Evolutionary conservation across 1,140 invertebrate species (phyloP).

Genomic region (Mesaphorura yosii): DNA sequence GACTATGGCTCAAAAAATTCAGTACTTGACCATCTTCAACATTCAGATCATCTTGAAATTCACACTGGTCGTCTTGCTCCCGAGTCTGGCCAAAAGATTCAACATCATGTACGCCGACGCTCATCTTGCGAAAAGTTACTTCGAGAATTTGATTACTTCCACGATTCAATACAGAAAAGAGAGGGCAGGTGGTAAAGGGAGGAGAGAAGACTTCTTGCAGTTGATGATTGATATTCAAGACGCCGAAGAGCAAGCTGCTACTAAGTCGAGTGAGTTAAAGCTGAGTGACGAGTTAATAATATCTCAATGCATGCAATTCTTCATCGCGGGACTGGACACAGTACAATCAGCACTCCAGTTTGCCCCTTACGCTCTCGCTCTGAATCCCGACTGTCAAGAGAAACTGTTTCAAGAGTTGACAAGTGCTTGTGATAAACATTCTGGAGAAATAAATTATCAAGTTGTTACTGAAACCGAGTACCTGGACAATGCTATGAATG

Average conservation of each 20-base stretch:
- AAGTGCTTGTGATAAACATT: too few species aligned
- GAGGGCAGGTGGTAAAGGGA: too few species aligned
- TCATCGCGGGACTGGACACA: constrained; percentile 41
- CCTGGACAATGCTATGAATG: too few species aligned
- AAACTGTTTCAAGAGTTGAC: constrained; percentile 22
- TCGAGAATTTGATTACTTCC: too few species aligned
- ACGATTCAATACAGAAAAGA: neutral
- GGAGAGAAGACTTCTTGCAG: constrained; percentile 1
- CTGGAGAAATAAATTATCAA: too few species aligned
- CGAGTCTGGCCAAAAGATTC: neutral
- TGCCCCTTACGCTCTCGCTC: constrained; percentile 36
- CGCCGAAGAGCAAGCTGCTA: neutral
- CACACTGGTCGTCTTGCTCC: neutral
- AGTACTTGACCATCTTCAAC: neutral
- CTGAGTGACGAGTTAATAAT: constrained; percentile 17
- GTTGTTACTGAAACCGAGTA: too few species aligned
- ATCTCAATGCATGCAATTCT: constrained; percentile 31
- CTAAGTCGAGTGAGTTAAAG: neutral
- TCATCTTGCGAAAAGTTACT: neutral
- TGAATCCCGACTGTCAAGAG: constrained; percentile 36
- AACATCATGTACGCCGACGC: neutral
- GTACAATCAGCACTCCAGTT: constrained; percentile 36
- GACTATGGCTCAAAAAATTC: constrained; percentile 6
- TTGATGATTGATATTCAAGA: neutral
- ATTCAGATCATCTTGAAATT: neutral